Conservation (phyloP, 2,797 vertebrate species). For the Pantherophis alleghaniensis region DNA sequence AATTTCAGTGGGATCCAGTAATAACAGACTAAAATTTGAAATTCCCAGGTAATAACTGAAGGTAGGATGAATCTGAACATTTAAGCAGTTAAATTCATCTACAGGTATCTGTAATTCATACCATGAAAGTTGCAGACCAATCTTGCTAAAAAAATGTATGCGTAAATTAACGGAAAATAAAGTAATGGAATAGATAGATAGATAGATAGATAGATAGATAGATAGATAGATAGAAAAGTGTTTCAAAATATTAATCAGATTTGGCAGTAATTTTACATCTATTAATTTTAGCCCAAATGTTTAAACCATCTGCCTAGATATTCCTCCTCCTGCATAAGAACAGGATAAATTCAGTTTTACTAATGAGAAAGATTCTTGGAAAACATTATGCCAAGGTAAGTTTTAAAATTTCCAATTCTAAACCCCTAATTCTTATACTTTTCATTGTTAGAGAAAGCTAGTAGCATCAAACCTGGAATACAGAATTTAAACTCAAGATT, state of each 20-base stretch:
- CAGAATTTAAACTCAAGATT: not conserved
- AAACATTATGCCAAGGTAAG: not conserved
- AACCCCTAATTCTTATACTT: not conserved
- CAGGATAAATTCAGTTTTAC: not conserved
- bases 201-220: not conserved
- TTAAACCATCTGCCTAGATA: not conserved
- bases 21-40: not conserved
- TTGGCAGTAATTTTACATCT: not conserved
- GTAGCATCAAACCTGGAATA: not conserved
- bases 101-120: not conserved
- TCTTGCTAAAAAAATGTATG: not conserved
- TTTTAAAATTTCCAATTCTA: not conserved
- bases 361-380: not conserved
- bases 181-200: not conserved
- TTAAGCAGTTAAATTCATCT: not conserved
- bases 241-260: not conserved
- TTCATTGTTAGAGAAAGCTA: not conserved
- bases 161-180: not conserved
- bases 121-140: not conserved
- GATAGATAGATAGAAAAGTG: not conserved
- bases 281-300: not conserved
- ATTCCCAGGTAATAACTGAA: not conserved
- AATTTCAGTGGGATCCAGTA: not conserved
- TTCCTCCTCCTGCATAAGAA: not conserved
- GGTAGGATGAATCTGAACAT: not conserved